Percentiles rank a stretch among this genome's conserved stretches.
Evolutionary conservation across 1,140 invertebrate species (phyloP).

Genomic region (Carposina sasakii): DNA sequence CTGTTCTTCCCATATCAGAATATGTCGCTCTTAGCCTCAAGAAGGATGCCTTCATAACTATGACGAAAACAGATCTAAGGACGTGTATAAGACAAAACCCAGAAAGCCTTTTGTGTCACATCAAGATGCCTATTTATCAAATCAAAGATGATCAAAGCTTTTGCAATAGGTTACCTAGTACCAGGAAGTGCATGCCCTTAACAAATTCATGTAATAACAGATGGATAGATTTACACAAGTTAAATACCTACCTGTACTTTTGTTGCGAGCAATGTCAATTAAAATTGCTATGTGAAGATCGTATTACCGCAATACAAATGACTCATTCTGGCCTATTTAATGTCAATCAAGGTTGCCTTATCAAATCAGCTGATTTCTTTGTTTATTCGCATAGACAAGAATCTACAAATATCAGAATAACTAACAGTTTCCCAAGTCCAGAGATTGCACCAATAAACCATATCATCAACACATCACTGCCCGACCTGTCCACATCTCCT

Average conservation of each 20-base stretch:
- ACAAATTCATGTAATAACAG: neutral
- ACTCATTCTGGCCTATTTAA: neutral
- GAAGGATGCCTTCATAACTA: neutral
- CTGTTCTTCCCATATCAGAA: neutral
- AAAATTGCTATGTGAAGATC: neutral
- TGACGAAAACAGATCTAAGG: neutral
- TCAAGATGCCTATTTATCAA: slow-evolving; percentile 11
- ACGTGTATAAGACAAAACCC: neutral
- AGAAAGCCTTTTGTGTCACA: slow-evolving; percentile 7
- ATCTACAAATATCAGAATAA: no score
- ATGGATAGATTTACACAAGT: neutral
- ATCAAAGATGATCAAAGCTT: slow-evolving; percentile 16
- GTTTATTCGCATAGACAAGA: neutral
- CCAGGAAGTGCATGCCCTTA: neutral
- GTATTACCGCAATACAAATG: neutral
- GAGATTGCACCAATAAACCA: slow-evolving; percentile 14
- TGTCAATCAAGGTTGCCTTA: no score
- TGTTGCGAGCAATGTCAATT: neutral
- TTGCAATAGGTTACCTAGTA: slow-evolving; percentile 4
- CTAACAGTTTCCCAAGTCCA: no score
- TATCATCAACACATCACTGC: slow-evolving; percentile 11
- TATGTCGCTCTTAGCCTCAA: neutral
- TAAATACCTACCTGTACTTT: neutral
- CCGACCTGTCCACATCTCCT: no score
- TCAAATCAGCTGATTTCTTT: no score